A percentile compares a stretch with the other conserved stretches of the same genome.
These are phyloP conservation scores for Cremastinae sp. DNA, from an alignment of 2,888 invertebrate species.

Conservation along the genomic window DNA sequence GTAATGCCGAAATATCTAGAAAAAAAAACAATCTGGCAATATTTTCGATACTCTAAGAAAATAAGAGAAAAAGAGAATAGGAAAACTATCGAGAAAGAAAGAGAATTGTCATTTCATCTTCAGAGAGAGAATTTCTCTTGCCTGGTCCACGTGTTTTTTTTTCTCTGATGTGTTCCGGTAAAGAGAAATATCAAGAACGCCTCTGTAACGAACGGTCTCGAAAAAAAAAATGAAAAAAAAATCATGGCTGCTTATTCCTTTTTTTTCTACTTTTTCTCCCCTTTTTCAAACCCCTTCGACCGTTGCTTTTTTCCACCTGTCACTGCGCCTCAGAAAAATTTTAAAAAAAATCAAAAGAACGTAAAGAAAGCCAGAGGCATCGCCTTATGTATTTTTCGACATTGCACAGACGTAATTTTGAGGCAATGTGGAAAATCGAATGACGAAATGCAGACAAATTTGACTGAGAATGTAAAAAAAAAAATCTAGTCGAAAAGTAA, in stretches of 20 bases:
- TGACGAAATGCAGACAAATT: constrained; percentile 2
- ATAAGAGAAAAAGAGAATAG: constrained; percentile 3
- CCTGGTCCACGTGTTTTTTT: constrained; percentile 55
- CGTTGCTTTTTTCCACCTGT: constrained; percentile 56
- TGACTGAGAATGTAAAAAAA: constrained; percentile 3
- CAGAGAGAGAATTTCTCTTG: constrained; percentile 27
- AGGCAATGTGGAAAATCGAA: constrained; percentile 27
- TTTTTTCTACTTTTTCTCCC: constrained; percentile 18
- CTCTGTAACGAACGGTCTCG: constrained; percentile 31
- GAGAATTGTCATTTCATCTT: constrained; percentile 44
- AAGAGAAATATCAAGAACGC: constrained; percentile 26
- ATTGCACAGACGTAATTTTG: constrained; percentile 19
- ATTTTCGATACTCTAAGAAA: too few species aligned
- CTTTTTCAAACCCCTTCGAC: constrained; percentile 59
- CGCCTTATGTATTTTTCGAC: constrained; percentile 40
- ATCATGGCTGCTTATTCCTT: constrained; percentile 35
- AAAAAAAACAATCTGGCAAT: too few species aligned
- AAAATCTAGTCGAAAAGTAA: too few species aligned
- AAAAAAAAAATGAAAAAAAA: constrained; percentile 14
- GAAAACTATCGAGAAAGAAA: constrained; percentile 11
- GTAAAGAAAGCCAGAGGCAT: constrained; percentile 25
- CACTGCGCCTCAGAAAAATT: constrained; percentile 40
- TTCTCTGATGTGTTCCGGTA: constrained; percentile 50
- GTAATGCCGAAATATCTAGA: too few species aligned
- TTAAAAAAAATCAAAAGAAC: constrained; percentile 46